phyloP scores from a whole-genome alignment of 35 echinoderm and acorn worm species.

The Ophiothrix spiculata region DNA sequence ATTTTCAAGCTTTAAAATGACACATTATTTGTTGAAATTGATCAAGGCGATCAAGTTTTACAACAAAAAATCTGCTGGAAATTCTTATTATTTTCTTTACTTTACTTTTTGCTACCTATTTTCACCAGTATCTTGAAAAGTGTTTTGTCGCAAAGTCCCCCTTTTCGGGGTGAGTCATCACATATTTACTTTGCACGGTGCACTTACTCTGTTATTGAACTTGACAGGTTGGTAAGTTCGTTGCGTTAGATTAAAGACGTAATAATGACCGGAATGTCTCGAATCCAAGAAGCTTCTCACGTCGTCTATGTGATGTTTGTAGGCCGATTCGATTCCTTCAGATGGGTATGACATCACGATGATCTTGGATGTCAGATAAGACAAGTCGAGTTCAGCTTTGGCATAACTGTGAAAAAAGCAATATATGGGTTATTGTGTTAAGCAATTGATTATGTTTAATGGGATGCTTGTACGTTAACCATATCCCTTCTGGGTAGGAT shows the following conservation, averaged over 20 bases:
- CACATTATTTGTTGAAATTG: no score
- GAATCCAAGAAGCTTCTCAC: slow-evolving; percentile 78
- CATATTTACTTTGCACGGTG: no score
- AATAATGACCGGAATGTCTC: slow-evolving; percentile 65
- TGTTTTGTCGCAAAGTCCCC: no score
- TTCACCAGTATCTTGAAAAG: no score
- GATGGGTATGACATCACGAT: slow-evolving; percentile 95
- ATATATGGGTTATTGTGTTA: background rate
- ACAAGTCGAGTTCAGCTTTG: slow-evolving; percentile 77
- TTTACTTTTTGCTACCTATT: no score
- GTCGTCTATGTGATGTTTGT: slow-evolving; percentile 96
- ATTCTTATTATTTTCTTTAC: no score
- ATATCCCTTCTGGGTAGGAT: background rate
- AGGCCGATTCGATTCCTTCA: slow-evolving; percentile 89
- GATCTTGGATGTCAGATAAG: slow-evolving; percentile 78
- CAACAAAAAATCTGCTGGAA: no score
- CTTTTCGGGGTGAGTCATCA: no score
- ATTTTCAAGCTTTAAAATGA: no score
- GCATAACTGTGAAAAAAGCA: slow-evolving; percentile 52
- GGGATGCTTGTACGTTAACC: background rate
- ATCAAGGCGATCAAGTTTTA: no score
- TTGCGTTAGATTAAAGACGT: slow-evolving; percentile 87
- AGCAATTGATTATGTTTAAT: background rate
- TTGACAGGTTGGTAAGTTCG: slow-evolving; percentile 77
- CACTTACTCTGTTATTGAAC: slow-evolving; percentile 89